These are phyloP conservation scores for Euproctis similis DNA, from an alignment of 2,888 invertebrate species.

Conservation along the genomic window DNA sequence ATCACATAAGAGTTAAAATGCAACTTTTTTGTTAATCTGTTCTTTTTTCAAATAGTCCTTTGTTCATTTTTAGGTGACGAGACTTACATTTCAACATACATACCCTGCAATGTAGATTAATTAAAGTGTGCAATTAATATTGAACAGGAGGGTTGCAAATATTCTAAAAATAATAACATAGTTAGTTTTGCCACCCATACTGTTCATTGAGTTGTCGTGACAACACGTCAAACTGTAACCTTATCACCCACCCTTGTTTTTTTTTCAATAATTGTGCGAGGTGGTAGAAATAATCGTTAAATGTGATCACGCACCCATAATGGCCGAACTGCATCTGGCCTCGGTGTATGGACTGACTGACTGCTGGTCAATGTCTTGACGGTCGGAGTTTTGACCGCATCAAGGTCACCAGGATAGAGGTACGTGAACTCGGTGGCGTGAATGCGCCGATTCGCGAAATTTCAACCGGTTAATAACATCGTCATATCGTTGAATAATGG, in stretches of 20 bases:
- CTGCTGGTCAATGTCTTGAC: constrained; percentile 60
- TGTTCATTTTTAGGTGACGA: too few relatives aligned
- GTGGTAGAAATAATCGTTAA: constrained; percentile 57
- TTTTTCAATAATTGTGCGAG: constrained; percentile 58
- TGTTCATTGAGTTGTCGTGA: constrained; percentile 52
- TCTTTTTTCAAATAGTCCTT: too few relatives aligned
- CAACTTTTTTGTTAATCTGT: too few relatives aligned
- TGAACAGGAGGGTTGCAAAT: too few relatives aligned
- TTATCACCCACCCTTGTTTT: constrained; percentile 58
- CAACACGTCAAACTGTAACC: constrained; percentile 54
- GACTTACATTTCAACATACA: too few relatives aligned
- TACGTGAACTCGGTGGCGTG: constrained; percentile 48
- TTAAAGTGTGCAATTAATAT: too few relatives aligned
- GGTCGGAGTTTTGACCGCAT: constrained; percentile 56
- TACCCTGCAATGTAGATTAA: too few relatives aligned
- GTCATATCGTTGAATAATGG: constrained; percentile 6
- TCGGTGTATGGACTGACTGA: constrained; percentile 23
- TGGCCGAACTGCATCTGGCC: constrained; percentile 46
- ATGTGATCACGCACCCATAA: constrained; percentile 51
- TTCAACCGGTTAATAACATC: constrained; percentile 6
- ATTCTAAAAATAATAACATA: neutral
- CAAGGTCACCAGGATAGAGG: constrained; percentile 63
- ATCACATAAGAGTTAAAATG: too few relatives aligned
- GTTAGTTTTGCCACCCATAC: constrained; percentile 40
- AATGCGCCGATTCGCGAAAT: constrained; percentile 17